Base-by-base conservation (phyloP, 1,140 invertebrate genomes). In the Drosophila baimaii region DNA sequence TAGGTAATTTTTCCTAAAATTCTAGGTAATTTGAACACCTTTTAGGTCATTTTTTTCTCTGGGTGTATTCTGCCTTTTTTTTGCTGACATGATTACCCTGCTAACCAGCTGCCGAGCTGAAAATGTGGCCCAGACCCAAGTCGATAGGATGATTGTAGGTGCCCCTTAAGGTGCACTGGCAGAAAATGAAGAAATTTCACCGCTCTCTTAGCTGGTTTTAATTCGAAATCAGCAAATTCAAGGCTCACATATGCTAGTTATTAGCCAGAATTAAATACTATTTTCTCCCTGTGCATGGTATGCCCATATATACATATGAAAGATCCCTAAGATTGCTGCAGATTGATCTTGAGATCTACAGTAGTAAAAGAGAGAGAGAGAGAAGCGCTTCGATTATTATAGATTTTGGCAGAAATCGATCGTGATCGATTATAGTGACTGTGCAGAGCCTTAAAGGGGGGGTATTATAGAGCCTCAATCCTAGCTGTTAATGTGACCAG, bases 371-470 rank as follows among this genome's bases (percentile, higher is more conserved):
- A 44, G 4, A 5, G 19, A 12, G 17, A 23, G 43, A 10, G 23
- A 21, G 12, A 15, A 47, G 15, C 44, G n/a, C 15, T 68, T 79
- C 64, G 79, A 75, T 84, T 82, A 84, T 84, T 73, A 84, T 84
- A 79, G 72, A 65, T 79, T 82, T 82, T 79, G 81, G 62, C 78
- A 78, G 77, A 62, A 75, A 78, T 81, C 74, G 66, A 71, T 85
- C 82, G 82, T 86, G 82, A 86, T 81, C 82, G 82, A 85, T 85
- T 79, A 76, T 83, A 83, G 51, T 76, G 55, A 41, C 71, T 37
- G 27, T 37, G 27, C 37, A 68, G 44, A 46, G 58, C 54, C 55
- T 46, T 52, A 35, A 62, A 65, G 46, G 68, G 19, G 8, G 68
- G 19, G 8, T 25, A 19, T 25, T 27, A 12, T 25, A 15, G 37